Base-by-base conservation (phyloP, 2,113 vertebrate species). In the Pelecanoides urinatrix region DNA sequence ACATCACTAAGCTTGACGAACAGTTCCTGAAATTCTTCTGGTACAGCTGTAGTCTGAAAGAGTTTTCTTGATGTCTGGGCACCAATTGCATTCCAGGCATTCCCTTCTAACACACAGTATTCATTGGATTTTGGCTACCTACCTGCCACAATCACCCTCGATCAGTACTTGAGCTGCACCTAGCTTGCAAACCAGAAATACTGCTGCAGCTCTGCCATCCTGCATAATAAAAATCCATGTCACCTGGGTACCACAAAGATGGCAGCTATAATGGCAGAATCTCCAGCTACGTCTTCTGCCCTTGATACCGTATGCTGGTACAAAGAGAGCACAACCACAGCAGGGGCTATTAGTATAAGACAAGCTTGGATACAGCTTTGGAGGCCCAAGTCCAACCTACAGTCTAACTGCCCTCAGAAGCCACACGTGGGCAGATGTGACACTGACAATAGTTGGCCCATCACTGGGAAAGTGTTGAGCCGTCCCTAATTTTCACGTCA, bases 381-480 rank as follows among this genome's bases (percentile, higher is more conserved):
- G 0, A 0, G n/a, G 27, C 42, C 27, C 0, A 0, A 55, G 40
- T 15, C 67, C 47, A 29, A 8, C 9, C 61, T 49, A 23, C 26
- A 36, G 42, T 7, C 23, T 25, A 29, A n/a, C 6, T 42, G 23
- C 63, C 27, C 76, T 53, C 20, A 49, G 30, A 42, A 87, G 36
- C 77, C 61, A 66, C 26, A 2, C 3, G 30, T 7, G 4, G 44
- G 63, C 58, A 84, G 73, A 72, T 22, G 30, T 25, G 36, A 84
- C 22, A 20, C 26, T 58, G 26, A 25, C 77, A 36, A 16, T 0
- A 59, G 22, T 0, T 26, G 49, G 17, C 16, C 25, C 61, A 55
- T 5, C 20, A 45, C 13, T 4, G 10, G 34, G 14, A 13, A 58
- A 59, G 27, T 9, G 7, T 44, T 1, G 1, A 44, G 59, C 32